phyloP scores from a whole-genome alignment of 2,113 vertebrate genomes.

The Tautogolabrus adspersus region DNA sequence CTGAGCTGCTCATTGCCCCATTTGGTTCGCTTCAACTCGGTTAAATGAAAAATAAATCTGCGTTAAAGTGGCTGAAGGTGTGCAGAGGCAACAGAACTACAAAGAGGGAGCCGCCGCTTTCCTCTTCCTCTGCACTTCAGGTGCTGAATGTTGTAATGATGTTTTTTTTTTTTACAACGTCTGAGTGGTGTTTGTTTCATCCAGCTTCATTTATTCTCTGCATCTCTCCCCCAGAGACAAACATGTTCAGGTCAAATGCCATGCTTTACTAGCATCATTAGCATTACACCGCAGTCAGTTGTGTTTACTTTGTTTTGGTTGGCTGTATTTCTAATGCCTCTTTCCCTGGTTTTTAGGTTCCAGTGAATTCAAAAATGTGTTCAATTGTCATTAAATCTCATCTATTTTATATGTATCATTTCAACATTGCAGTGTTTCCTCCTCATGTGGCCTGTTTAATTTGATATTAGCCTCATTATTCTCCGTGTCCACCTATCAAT shows the following conservation, averaged over 20 bases:
- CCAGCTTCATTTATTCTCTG: slow-evolving; percentile 8
- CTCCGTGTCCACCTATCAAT: too few species aligned
- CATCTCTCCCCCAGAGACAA: background rate
- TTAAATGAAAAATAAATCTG: slow-evolving; percentile 35
- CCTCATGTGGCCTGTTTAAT: too few species aligned
- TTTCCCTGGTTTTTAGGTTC: background rate
- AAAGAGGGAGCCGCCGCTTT: background rate
- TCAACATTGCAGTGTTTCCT: too few species aligned
- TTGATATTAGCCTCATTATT: too few species aligned
- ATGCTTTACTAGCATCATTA: background rate
- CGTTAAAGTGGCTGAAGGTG: slow-evolving; percentile 20
- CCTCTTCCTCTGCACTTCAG: background rate
- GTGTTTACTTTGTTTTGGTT: background rate
- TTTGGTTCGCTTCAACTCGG: slow-evolving; percentile 31
- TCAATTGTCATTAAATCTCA: too few species aligned
- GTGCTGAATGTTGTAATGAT: background rate
- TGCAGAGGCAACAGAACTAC: background rate
- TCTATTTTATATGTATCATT: too few species aligned
- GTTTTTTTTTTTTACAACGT: background rate
- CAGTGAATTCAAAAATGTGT: too few species aligned
- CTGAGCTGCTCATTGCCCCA: slow-evolving; percentile 14
- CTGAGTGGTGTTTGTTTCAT: background rate
- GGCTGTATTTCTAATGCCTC: too few species aligned
- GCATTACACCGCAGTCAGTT: background rate
- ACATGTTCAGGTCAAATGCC: background rate